phyloP scores from a whole-genome alignment of 2,113 vertebrate species.

The Dinomys branickii region DNA sequence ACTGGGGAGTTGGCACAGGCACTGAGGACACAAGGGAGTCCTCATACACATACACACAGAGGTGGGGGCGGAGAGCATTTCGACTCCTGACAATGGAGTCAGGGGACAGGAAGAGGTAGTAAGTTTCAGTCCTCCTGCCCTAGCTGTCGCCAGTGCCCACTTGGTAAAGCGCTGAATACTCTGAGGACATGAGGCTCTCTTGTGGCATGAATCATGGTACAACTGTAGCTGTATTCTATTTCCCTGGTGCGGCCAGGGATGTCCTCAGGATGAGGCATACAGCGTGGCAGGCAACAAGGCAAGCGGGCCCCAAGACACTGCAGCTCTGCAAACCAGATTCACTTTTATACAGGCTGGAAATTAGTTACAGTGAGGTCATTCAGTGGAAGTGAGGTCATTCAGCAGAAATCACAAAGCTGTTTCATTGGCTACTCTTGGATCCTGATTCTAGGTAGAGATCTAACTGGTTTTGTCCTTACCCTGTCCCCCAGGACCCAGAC shows the following conservation, averaged over 20 bases:
- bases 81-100: neutral
- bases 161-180: neutral
- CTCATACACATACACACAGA: neutral
- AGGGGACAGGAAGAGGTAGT: neutral
- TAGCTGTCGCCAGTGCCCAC: neutral
- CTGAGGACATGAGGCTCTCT: neutral
- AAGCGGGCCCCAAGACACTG: neutral
- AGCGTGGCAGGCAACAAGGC: neutral
- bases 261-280: neutral
- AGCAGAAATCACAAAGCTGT: neutral
- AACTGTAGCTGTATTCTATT: neutral
- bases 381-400: neutral
- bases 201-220: neutral
- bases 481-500: neutral
- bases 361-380: neutral
- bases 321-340: neutral
- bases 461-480: neutral
- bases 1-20: conserved; percentile 1
- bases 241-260: neutral
- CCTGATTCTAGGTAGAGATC: neutral
- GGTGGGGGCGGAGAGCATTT: neutral
- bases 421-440: neutral
- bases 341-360: neutral
- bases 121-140: neutral
- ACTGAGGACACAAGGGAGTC: conserved; percentile 1